Conservation (phyloP, 2,888 invertebrate species). For the Eristalis intricaria region DNA sequence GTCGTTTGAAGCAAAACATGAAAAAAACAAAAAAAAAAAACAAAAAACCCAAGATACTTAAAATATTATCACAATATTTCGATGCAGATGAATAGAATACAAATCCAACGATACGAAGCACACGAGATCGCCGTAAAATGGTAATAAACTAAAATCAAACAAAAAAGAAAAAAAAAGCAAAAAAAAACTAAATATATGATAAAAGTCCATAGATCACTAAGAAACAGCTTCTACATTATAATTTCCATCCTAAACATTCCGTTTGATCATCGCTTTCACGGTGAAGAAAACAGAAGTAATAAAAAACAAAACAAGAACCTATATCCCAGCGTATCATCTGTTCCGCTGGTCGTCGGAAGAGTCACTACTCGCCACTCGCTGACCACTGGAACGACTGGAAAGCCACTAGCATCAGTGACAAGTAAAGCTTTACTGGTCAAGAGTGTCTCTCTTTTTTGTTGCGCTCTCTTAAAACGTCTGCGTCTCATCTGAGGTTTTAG, state of each 20-base stretch:
- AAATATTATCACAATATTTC: not conserved
- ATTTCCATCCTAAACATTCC: slow-evolving; percentile 27
- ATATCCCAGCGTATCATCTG: slow-evolving; percentile 25
- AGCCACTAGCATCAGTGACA: not conserved
- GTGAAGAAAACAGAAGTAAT: not conserved
- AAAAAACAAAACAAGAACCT: not conserved
- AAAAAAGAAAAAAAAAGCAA: not conserved
- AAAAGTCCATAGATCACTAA: slow-evolving; percentile 23
- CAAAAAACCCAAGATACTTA: slow-evolving; percentile 10
- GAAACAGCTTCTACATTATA: slow-evolving; percentile 15
- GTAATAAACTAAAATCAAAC: slow-evolving; percentile 5
- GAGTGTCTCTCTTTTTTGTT: slow-evolving; percentile 7
- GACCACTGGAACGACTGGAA: slow-evolving; percentile 58
- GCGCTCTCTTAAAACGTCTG: slow-evolving; percentile 2
- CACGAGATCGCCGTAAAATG: slow-evolving; percentile 47
- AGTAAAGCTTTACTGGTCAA: slow-evolving; percentile 23
- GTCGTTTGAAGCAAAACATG: not conserved
- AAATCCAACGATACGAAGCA: slow-evolving; percentile 31
- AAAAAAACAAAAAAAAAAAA: not conserved
- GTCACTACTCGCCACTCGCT: not conserved
- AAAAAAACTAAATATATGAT: too few species aligned
- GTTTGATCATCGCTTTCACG: slow-evolving; percentile 17
- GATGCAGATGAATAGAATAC: not conserved
- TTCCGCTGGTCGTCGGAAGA: not conserved
- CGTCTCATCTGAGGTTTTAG: not conserved